Percentiles rank a stretch among this genome's conserved stretches.
Evolutionary conservation across 2,888 invertebrate species (phyloP).

Genomic region (Trisateles emortualis): DNA sequence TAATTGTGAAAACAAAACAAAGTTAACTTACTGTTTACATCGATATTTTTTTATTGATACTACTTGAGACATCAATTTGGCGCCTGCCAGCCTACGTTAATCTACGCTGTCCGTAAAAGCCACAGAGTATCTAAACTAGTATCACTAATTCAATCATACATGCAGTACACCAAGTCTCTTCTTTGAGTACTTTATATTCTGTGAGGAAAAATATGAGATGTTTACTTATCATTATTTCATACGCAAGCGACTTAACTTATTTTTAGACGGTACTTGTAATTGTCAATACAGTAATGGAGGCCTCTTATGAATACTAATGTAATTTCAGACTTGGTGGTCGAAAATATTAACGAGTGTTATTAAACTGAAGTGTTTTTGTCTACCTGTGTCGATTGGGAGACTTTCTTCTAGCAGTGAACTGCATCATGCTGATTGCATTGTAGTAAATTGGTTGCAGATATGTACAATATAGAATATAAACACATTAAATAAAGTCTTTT

Average conservation of each 20-base stretch:
- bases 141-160: conserved; percentile 8
- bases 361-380: conserved; percentile 19
- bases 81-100: conserved; percentile 41
- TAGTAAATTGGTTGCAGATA: too few relatives aligned
- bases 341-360: conserved; percentile 15
- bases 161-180: conserved; percentile 11
- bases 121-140: conserved; percentile 23
- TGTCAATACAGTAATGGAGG: conserved; percentile 50
- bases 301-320: conserved; percentile 35
- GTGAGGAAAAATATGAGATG: conserved; percentile 37
- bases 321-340: conserved; percentile 37
- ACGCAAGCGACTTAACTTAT: conserved; percentile 30
- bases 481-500: too few relatives aligned
- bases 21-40: conserved; percentile 35
- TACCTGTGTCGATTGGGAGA: conserved; percentile 6
- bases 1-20: conserved; percentile 11
- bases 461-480: too few relatives aligned
- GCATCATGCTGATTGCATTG: too few relatives aligned
- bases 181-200: conserved; percentile 5
- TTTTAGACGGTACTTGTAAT: conserved; percentile 41
- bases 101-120: conserved; percentile 29
- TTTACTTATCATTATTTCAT: conserved; percentile 53
- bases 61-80: conserved; percentile 46
- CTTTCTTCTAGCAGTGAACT: too few relatives aligned
- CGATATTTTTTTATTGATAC: conserved; percentile 22